Percentiles rank a stretch among this genome's conserved stretches.
Conservation (phyloP, 2,113 vertebrate genomes). For the Callocephalon fimbriatum region DNA sequence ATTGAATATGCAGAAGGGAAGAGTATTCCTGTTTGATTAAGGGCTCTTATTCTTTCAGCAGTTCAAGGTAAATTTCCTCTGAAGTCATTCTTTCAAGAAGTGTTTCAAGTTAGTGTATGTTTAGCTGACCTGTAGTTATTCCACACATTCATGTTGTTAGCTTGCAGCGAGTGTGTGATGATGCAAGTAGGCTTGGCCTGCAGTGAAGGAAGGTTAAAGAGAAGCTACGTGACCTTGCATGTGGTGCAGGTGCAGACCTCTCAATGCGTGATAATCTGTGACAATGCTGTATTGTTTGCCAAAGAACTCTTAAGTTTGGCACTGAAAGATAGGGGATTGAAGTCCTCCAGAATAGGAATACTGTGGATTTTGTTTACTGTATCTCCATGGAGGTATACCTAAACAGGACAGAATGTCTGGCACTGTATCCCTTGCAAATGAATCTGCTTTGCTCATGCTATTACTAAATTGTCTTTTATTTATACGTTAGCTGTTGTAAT, state of each 20-base stretch:
- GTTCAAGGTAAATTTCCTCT: not conserved
- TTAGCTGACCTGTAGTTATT: not conserved
- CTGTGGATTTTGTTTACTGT: not conserved
- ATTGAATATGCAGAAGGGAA: not conserved
- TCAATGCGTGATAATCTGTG: not conserved
- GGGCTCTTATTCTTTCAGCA: not conserved
- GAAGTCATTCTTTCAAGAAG: not conserved
- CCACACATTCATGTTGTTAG: not conserved
- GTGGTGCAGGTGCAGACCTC: not conserved
- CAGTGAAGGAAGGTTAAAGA: not conserved
- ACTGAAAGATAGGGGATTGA: not conserved
- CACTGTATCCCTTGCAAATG: not conserved
- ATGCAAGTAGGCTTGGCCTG: not conserved
- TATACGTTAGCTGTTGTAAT: not conserved
- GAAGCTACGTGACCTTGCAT: not conserved
- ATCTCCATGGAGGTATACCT: not conserved
- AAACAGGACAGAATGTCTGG: not conserved
- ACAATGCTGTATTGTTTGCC: not conserved
- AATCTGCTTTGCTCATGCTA: not conserved
- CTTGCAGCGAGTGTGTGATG: not conserved
- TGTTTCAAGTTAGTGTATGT: not conserved
- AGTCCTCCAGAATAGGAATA: not conserved
- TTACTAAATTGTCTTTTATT: not conserved
- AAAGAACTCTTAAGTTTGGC: not conserved
- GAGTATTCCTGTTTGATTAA: not conserved